Conservation (phyloP, 2,797 vertebrate genomes). For the Nyctibius grandis region DNA sequence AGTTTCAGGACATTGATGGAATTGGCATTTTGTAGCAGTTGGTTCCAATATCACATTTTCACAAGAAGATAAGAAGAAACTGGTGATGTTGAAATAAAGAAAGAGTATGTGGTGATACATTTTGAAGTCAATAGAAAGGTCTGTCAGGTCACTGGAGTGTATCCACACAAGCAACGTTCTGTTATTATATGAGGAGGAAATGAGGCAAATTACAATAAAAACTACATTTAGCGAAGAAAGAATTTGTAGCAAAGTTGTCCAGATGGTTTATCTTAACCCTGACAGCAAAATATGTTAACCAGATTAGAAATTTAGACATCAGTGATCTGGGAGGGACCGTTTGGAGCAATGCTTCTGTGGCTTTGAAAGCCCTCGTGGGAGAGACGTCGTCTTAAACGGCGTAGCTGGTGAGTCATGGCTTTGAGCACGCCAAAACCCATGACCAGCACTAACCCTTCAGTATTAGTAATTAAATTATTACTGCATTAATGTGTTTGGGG, state of each 20-base stretch:
- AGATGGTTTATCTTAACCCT: conserved; percentile 53
- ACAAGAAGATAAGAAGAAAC: neutral
- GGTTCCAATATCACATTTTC: neutral
- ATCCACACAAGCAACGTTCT: neutral
- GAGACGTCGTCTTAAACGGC: rapidly evolving
- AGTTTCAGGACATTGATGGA: neutral
- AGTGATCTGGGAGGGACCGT: neutral
- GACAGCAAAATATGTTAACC: conserved; percentile 41
- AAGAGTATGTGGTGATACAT: neutral
- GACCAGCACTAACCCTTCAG: neutral
- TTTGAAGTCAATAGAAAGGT: neutral
- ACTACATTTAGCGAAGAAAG: neutral
- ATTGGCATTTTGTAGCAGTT: neutral
- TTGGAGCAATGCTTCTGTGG: neutral
- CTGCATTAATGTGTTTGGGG: neutral
- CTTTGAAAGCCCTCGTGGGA: neutral
- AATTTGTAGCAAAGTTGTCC: conserved; percentile 13
- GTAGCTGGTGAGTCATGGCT: neutral
- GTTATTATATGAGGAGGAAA: conserved; percentile 18
- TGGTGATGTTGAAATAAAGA: neutral
- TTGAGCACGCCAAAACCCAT: neutral
- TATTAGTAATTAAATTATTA: neutral
- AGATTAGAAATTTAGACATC: conserved; percentile 27
- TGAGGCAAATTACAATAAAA: conserved; percentile 52
- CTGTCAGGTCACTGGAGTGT: neutral